Evolutionary conservation across 2,113 vertebrate species (phyloP).

Genomic region (Origma solitaria): DNA sequence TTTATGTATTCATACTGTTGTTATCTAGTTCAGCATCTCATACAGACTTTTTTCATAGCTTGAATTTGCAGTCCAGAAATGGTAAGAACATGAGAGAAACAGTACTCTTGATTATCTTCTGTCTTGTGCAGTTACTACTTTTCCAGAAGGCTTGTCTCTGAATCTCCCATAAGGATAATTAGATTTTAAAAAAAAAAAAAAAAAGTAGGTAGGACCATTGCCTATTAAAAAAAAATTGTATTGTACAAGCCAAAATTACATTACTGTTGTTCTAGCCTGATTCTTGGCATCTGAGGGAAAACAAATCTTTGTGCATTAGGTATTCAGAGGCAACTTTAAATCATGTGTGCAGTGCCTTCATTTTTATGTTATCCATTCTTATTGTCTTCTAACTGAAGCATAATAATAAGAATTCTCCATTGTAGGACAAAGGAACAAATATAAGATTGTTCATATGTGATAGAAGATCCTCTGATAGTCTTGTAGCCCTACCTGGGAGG

Average conservation of each 20-base stretch:
- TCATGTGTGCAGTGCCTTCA: background rate
- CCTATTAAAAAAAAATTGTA: background rate
- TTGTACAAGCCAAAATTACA: background rate
- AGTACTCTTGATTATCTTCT: background rate
- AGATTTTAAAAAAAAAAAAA: background rate
- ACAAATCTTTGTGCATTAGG: background rate
- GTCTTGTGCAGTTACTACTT: background rate
- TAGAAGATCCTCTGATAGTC: background rate
- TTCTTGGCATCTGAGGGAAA: constrained; percentile 7
- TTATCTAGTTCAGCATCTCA: background rate
- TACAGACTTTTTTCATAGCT: background rate
- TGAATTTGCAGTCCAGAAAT: background rate
- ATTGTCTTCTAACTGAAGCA: background rate
- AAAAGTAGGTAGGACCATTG: background rate
- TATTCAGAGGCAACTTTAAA: background rate
- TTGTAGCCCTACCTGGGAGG: background rate
- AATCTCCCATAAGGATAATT: background rate
- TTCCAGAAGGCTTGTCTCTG: background rate
- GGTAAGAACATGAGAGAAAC: background rate
- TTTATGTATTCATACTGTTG: background rate
- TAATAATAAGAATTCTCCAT: background rate
- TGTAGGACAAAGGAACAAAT: background rate
- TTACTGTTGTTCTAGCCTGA: background rate
- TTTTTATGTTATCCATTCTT: background rate
- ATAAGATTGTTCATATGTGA: background rate